phyloP scores from a whole-genome alignment of 1,140 invertebrate species.

The Eupeodes corollae region DNA sequence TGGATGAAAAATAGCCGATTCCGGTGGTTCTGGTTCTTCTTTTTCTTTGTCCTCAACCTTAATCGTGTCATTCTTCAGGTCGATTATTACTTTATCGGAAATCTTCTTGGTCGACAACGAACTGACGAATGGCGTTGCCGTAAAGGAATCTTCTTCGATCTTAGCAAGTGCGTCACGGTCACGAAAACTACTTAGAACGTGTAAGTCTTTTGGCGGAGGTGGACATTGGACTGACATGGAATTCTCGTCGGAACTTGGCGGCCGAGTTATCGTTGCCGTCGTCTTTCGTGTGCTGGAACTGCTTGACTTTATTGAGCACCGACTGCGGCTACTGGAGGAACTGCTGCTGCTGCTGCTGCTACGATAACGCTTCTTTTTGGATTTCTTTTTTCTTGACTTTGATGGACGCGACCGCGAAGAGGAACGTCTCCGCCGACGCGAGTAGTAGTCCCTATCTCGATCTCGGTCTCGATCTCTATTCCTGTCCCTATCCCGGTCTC shows the following conservation, averaged over 20 bases:
- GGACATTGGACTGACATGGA: slow-evolving; percentile 6
- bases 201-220: background rate
- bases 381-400: slow-evolving; percentile 27
- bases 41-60: slow-evolving; percentile 12
- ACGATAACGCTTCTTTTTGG: slow-evolving; percentile 23
- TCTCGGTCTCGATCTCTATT: slow-evolving; percentile 3
- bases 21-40: background rate
- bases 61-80: slow-evolving; percentile 26
- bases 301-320: slow-evolving; percentile 10
- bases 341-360: slow-evolving; percentile 26
- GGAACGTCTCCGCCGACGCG: background rate
- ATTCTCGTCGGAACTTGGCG: slow-evolving; percentile 22
- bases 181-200: slow-evolving; percentile 22
- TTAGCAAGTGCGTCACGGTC: slow-evolving; percentile 25
- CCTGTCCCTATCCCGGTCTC: slow-evolving; percentile 14
- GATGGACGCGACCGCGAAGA: slow-evolving; percentile 11
- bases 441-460: slow-evolving; percentile 12
- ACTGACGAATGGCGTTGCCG: slow-evolving; percentile 22
- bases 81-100: slow-evolving; percentile 27
- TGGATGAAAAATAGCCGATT: slow-evolving; percentile 7
- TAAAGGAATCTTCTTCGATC: slow-evolving; percentile 30
- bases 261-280: slow-evolving; percentile 10
- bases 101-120: slow-evolving; percentile 13
- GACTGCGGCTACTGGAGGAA: slow-evolving; percentile 16
- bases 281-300: slow-evolving; percentile 24